Conservation (phyloP, 2,113 vertebrate genomes). For the Alligator mississippiensis region DNA sequence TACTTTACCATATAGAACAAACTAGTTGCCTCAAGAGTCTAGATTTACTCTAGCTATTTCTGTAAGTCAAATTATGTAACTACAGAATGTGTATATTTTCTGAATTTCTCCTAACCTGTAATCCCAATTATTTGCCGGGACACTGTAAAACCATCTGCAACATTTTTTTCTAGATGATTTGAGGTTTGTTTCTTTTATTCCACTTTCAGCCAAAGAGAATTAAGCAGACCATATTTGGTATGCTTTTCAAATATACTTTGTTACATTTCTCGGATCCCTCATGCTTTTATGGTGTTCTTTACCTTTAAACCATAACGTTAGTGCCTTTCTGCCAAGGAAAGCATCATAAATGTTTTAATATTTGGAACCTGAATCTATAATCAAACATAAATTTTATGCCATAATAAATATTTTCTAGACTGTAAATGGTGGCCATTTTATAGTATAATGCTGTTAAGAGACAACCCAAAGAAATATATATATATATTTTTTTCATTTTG, state of each 20-base stretch:
- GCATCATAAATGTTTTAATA: neutral
- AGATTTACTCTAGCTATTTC: neutral
- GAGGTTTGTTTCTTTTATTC: neutral
- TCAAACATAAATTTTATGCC: neutral
- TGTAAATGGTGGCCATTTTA: constrained; percentile 9
- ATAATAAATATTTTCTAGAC: neutral
- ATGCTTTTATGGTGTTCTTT: neutral
- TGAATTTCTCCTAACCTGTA: neutral
- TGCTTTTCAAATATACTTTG: neutral
- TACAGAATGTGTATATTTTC: neutral
- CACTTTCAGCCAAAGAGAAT: neutral
- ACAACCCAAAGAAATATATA: neutral
- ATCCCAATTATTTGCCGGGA: neutral
- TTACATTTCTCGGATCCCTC: neutral
- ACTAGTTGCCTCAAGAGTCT: neutral
- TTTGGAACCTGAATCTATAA: neutral
- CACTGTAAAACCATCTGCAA: neutral
- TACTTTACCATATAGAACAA: neutral
- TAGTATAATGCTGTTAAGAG: constrained; percentile 14
- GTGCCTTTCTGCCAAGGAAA: neutral
- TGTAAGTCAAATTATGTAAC: neutral
- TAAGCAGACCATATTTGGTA: neutral
- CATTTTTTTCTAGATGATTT: neutral
- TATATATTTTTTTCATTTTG: constrained; percentile 33
- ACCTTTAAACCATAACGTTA: neutral